Evolutionary conservation across 1,140 invertebrate species (phyloP).

Genomic region (Drosophila auraria): DNA sequence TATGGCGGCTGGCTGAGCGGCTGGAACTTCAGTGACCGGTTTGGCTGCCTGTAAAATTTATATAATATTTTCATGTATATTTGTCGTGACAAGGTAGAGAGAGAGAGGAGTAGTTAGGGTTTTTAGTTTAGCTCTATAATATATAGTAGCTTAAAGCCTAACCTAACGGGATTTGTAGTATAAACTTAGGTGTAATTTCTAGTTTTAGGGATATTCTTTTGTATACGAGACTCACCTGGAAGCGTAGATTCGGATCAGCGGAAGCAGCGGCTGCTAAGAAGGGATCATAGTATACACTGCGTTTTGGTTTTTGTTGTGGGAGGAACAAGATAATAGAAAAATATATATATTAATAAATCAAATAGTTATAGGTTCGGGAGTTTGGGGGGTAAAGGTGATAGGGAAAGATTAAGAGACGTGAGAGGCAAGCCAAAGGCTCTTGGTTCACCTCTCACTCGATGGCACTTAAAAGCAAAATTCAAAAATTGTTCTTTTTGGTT

Average conservation of each 20-base stretch:
- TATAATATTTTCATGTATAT: conserved; percentile 74
- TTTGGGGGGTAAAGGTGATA: conserved; percentile 27
- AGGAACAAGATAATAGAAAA: conserved; percentile 76
- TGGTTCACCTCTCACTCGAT: conserved; percentile 32
- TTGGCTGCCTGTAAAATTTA: conserved; percentile 89
- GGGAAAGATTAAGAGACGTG: conserved; percentile 5
- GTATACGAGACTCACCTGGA: conserved; percentile 88
- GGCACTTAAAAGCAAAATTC: conserved; percentile 83
- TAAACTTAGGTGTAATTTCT: conserved; percentile 6
- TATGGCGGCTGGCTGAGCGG: conserved; percentile 85
- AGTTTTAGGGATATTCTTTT: not conserved
- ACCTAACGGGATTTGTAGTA: not conserved
- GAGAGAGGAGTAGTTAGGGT: not conserved
- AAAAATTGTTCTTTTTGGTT: conserved; percentile 59
- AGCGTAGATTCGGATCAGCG: conserved; percentile 94
- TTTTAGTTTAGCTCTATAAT: conserved; percentile 46
- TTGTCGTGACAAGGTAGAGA: conserved; percentile 20
- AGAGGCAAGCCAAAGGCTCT: conserved; percentile 3
- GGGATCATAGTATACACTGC: conserved; percentile 97
- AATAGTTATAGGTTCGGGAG: not conserved
- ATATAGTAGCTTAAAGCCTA: conserved; percentile 29
- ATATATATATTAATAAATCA: conserved; percentile 62
- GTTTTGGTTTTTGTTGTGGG: conserved; percentile 49
- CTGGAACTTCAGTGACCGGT: conserved; percentile 88
- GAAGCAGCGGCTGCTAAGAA: conserved; percentile 93